Conservation (phyloP, 1,140 invertebrate species). For the Gryllus bimaculatus region DNA sequence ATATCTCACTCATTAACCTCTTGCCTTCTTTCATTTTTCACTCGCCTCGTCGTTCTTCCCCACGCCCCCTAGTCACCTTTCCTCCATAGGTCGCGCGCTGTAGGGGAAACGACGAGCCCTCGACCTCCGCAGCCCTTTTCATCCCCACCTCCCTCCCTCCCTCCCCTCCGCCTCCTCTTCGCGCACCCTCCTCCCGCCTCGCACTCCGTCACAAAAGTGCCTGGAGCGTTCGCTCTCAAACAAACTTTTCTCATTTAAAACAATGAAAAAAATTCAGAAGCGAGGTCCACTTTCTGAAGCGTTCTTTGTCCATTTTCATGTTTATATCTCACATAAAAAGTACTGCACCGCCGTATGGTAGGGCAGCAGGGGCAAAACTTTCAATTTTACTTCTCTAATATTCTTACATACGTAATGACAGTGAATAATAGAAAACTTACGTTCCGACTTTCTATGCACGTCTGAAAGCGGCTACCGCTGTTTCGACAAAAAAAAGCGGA, state of each 20-base stretch:
- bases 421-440: conserved; percentile 2
- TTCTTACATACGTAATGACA: neutral
- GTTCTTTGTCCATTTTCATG: conserved; percentile 1
- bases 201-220: neutral
- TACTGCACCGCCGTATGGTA: neutral
- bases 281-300: conserved; percentile 2
- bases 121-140: neutral
- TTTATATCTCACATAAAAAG: conserved; percentile 2
- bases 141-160: neutral
- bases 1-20: too few relatives aligned
- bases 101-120: too few relatives aligned
- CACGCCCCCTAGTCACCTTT: too few relatives aligned
- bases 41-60: too few relatives aligned
- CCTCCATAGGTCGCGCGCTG: too few relatives aligned
- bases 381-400: neutral
- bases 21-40: too few relatives aligned
- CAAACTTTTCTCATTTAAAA: conserved; percentile 1
- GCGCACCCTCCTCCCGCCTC: neutral
- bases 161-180: neutral
- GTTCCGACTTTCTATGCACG: neutral
- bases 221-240: neutral
- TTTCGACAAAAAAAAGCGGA: neutral
- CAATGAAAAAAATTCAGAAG: conserved; percentile 1
- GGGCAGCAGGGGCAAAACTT: neutral
- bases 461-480: too few relatives aligned